Evolutionary conservation across 2,888 invertebrate genomes (phyloP).

Genomic region (Eumerus sabulonum): DNA sequence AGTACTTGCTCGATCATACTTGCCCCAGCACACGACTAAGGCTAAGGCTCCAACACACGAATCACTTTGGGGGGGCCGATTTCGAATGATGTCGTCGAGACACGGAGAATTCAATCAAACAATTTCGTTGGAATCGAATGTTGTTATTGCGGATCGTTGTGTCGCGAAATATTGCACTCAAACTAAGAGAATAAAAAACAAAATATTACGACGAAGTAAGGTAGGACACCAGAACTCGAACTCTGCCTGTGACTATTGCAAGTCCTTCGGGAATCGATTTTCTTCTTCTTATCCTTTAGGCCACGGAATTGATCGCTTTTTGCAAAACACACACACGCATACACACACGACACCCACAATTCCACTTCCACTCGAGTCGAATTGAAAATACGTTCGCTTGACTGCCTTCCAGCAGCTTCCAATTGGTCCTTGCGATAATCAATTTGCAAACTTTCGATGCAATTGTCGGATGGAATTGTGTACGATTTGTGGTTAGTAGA

Average conservation of each 20-base stretch:
- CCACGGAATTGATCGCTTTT: constrained; percentile 62
- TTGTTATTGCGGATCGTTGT: constrained; percentile 39
- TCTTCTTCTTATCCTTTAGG: constrained; percentile 64
- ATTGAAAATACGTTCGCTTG: constrained; percentile 5
- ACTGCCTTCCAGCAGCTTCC: not conserved
- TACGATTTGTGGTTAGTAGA: constrained; percentile 31
- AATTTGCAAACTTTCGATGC: constrained; percentile 1
- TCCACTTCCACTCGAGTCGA: constrained; percentile 10
- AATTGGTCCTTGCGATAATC: constrained; percentile 4
- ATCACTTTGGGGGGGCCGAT: no score
- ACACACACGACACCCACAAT: constrained; percentile 60
- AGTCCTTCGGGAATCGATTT: constrained; percentile 68
- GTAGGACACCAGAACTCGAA: no score
- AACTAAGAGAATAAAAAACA: not conserved
- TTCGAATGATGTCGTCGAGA: no score
- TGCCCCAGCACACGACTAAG: not conserved
- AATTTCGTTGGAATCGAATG: constrained; percentile 37
- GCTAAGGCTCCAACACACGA: no score
- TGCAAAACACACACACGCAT: constrained; percentile 46
- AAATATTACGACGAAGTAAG: not conserved
- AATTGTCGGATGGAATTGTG: constrained; percentile 24
- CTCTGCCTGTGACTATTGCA: constrained; percentile 16
- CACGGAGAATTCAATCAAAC: no score
- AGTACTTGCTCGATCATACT: constrained; percentile 7
- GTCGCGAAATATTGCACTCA: constrained; percentile 44